Conservation (phyloP, 1,140 invertebrate genomes). For the Euschistus heros region DNA sequence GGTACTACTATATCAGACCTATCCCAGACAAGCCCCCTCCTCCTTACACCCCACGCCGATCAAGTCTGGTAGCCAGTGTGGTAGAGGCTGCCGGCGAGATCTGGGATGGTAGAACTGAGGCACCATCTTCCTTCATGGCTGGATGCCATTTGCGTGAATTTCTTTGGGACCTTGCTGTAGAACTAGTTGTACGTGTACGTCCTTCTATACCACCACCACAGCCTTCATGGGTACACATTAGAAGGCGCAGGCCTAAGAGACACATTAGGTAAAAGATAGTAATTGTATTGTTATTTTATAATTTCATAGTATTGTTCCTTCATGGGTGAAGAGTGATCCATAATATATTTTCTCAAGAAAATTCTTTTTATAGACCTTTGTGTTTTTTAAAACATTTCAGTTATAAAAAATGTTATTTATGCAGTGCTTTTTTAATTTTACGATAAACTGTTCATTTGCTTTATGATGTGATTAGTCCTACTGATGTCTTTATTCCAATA, state of each 20-base stretch:
- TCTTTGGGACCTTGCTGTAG: conserved; percentile 2
- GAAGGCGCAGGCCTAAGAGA: neutral
- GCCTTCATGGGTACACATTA: neutral
- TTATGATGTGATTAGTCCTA: too few species aligned
- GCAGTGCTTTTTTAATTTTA: too few species aligned
- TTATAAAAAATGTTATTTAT: too few species aligned
- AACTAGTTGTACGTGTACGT: neutral
- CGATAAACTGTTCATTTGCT: too few species aligned
- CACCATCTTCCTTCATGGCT: neutral
- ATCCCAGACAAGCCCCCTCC: conserved; percentile 63
- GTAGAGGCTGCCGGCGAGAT: conserved; percentile 2
- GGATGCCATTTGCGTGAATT: neutral
- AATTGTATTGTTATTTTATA: neutral
- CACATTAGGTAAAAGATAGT: neutral
- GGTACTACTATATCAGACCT: conserved; percentile 45
- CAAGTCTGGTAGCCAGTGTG: neutral
- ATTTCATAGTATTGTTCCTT: neutral
- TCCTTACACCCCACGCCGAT: conserved; percentile 49
- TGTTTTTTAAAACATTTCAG: too few species aligned
- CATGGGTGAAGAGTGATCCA: too few species aligned
- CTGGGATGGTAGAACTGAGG: neutral
- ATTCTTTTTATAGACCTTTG: too few species aligned
- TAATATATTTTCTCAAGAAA: too few species aligned
- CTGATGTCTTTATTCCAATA: too few species aligned
- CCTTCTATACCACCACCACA: neutral